A percentile compares a stretch with the other conserved stretches of the same genome.
Evolutionary conservation across 2,888 invertebrate species (phyloP).

Genomic region (Slavum lentiscoides): DNA sequence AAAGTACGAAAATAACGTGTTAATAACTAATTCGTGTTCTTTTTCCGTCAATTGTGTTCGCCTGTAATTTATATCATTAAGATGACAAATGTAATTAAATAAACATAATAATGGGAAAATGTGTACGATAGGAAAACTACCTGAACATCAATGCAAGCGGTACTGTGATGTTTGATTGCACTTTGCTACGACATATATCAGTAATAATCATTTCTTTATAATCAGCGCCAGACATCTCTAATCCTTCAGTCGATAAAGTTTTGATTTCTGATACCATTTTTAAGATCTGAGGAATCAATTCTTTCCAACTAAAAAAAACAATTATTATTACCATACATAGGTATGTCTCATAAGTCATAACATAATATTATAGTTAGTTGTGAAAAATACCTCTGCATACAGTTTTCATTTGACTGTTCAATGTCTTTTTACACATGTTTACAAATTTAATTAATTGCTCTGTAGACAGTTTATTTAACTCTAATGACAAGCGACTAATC

Average conservation of each 20-base stretch:
- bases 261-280: constrained; percentile 64
- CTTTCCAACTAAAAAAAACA: constrained; percentile 67
- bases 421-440: constrained; percentile 65
- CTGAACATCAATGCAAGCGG: constrained; percentile 71
- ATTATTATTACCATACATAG: not conserved
- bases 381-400: constrained; percentile 61
- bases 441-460: constrained; percentile 65
- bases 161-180: constrained; percentile 67
- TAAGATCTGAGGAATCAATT: constrained; percentile 68
- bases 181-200: constrained; percentile 66
- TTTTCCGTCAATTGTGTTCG: constrained; percentile 66
- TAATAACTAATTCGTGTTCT: constrained; percentile 68
- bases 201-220: constrained; percentile 68
- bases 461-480: constrained; percentile 63
- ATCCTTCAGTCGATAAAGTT: constrained; percentile 65
- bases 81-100: not conserved
- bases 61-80: constrained; percentile 60
- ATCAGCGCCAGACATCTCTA: constrained; percentile 66
- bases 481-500: constrained; percentile 62
- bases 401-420: constrained; percentile 60
- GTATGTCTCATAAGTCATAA: not conserved
- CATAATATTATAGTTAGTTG: constrained; percentile 22
- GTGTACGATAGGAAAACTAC: constrained; percentile 60
- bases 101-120: constrained; percentile 24
- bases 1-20: constrained; percentile 67